phyloP scores from a whole-genome alignment of 2,113 vertebrate species.

The Pelecanoides urinatrix region DNA sequence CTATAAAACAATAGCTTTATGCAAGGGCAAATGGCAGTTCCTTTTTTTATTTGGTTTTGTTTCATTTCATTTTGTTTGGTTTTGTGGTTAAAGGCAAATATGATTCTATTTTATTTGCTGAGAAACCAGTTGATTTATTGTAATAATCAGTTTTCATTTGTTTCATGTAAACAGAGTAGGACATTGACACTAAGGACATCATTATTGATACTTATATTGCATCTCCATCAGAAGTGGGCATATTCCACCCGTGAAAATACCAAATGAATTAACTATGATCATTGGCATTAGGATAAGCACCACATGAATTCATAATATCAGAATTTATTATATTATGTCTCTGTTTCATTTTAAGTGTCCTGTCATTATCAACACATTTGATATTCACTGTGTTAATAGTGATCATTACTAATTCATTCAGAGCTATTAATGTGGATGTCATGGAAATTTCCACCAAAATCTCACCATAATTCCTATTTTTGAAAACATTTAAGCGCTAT shows the following conservation, averaged over 20 bases:
- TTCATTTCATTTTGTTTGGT: not conserved
- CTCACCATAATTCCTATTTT: not conserved
- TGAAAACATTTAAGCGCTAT: not conserved
- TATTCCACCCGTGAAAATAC: not conserved
- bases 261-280: not conserved
- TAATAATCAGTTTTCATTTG: not conserved
- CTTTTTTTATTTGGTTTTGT: not conserved
- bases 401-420: not conserved
- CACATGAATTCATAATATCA: not conserved
- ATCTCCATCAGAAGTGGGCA: not conserved
- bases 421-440: not conserved
- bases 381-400: not conserved
- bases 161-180: not conserved
- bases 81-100: not conserved
- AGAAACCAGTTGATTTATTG: not conserved
- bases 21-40: not conserved
- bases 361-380: not conserved
- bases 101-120: not conserved
- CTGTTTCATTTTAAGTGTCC: not conserved
- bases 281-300: not conserved
- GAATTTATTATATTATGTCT: not conserved
- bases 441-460: not conserved
- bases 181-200: not conserved
- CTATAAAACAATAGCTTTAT: not conserved
- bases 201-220: not conserved